Base-by-base conservation (phyloP, 2,888 invertebrate species). In the Pammene fasciana region DNA sequence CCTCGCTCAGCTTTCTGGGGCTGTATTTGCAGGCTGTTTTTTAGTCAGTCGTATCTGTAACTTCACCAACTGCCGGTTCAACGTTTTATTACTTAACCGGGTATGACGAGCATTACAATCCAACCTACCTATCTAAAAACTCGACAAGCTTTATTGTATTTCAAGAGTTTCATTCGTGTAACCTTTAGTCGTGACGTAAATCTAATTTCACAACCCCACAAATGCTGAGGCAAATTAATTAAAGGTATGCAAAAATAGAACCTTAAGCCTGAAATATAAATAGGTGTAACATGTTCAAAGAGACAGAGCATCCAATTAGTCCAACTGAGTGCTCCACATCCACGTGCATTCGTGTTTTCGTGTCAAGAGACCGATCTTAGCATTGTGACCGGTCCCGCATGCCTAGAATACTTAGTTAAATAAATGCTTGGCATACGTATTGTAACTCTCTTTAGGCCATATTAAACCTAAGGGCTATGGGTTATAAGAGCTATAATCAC, bases 261-360 rank as follows among this genome's bases (percentile, higher is more conserved):
- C 7, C 46, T 14, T 45, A 11, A 36, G 18, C 59, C 59, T 14
- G 61, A 50, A 46, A 18, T 54, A 61, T 36, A 36, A 16, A 61
- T 55, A 55, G 16, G 8, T 52, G n/a, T 48, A 55, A 45, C 65
- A 38, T 52, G 13, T 64, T 45, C 64, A 68, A 65, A 46, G 38
- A 52, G 46, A 54, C 52, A 67, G 18, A 55, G 41, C 62, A 65
- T 73, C 74, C 78, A 75, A 78, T 80, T 77, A 75, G 73, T 73
- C 67, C 74, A 66, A 75, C 73, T 66, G 61, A 71, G 64, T 68
- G 67, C 60, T 50, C 65, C 65, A 54, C 65, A 54, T 59, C 62
- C 68, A 16, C 55, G 34, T 55, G 38, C 48, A 70, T 54, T 54
- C 34, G 54, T 54, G 54, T 54, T 54, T 68, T 70, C 62, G 43